These are phyloP conservation scores for Echinops telfairi DNA, from an alignment of 2,113 vertebrate genomes.

Conservation along the genomic window DNA sequence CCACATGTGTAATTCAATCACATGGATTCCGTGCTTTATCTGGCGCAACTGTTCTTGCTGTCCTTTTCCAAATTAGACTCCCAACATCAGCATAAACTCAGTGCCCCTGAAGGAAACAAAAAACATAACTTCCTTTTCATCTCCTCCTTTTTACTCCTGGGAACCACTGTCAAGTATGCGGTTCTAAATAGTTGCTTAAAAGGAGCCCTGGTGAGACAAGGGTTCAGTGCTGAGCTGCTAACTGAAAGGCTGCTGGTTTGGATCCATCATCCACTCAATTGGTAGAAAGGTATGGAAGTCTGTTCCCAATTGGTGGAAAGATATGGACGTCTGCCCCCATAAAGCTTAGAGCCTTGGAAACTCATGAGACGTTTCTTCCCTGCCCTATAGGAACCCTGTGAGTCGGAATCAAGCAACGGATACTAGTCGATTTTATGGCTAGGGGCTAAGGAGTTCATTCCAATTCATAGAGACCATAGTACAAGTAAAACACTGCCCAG, in stretches of 20 bases:
- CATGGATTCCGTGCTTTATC: background rate
- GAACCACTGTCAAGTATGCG: background rate
- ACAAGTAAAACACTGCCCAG: too few relatives aligned
- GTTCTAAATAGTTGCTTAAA: background rate
- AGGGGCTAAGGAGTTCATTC: too few relatives aligned
- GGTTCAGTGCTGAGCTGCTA: background rate
- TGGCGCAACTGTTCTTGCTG: background rate
- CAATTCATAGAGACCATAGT: too few relatives aligned
- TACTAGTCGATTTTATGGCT: too few relatives aligned
- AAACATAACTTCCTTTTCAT: background rate
- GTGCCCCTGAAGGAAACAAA: background rate
- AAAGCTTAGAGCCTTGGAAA: background rate
- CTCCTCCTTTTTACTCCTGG: background rate
- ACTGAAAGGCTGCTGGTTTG: background rate
- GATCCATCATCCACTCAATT: background rate
- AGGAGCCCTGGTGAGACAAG: background rate
- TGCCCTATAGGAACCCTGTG: background rate
- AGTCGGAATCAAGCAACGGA: background rate
- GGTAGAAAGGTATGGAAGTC: background rate
- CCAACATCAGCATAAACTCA: background rate
- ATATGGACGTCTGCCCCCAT: background rate
- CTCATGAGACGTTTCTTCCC: background rate
- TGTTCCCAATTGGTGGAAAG: background rate
- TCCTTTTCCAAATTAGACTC: background rate
- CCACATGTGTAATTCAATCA: background rate